Evolutionary conservation across 2,113 vertebrate genomes (phyloP), one percentile per base, ranked within the genome.

Genomic region (Leucopsar rothschildi): DNA sequence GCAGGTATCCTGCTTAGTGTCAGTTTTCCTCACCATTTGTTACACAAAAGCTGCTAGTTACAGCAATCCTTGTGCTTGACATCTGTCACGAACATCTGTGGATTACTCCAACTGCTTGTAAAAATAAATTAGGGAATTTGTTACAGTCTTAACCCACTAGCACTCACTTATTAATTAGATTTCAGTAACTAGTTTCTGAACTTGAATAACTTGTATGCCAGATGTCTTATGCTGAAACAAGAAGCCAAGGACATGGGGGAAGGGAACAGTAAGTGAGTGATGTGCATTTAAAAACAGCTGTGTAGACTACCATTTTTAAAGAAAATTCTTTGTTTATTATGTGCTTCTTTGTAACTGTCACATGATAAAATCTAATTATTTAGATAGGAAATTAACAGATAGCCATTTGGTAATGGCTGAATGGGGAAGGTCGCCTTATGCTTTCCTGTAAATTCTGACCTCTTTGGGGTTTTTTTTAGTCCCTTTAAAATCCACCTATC

Each of bases 101-200:
- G 78, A 81, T 82, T 86, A 70, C 40, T 90, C 27, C 44, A 84
- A 68, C 20, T 72, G 40, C 66, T 85, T 76, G 76, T 61, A 93
- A 91, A 95, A 93, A 71, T 71, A 52, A 81, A 87, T 82, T 65
- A 61, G 61, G 81, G 33, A 72, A 69, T 33, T 81, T 78, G 21
- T 70, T 82, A 69, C 17, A 12, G 45, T 49, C 73, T 92, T 91
- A 91, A 94, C 31, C 42, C 65, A 71, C 61, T 69, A 92, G 53
- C 45, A 92, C 21, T 84, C 20, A 53, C 68, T 84, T 91, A 91
- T 79, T 28, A 88, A 95, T 89, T 84, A 68, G 25, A 84, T 79
- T 87, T 93, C 87, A 91, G 57, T 91, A 79, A 86, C 76, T 82
- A 78, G 69, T 79, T 95, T 93, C 69, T 89, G 35, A 89, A 96